Evolutionary conservation across 2,797 vertebrate genomes (phyloP), one percentile per base, ranked within the genome.

Genomic region (Dipus sagitta): DNA sequence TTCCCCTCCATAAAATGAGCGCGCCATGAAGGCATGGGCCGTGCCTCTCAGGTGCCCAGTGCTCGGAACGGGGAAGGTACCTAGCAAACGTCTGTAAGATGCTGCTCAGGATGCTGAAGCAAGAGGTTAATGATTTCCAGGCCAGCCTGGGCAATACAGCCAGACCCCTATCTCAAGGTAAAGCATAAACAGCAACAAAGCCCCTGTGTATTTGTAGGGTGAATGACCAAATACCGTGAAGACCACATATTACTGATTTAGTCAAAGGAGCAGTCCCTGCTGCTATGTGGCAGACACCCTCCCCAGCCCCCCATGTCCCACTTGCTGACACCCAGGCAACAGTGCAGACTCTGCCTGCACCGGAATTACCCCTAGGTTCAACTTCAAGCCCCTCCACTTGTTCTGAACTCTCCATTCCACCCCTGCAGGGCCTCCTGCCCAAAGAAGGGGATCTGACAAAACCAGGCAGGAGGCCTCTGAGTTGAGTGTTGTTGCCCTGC

Each of bases 111-210:
- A 78, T 24, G 32, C n/a, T 52, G 23, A 32, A 0, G n/a, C 42
- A 54, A 42, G 60, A 87, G n/a, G 74, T 68, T 34, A 77, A 68
- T 68, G 64, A 47, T 77, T 78, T 88, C 23, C 47, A 78, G 75
- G 75, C 67, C 75, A 60, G 62, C 62, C 42, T 70, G 64, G n/a
- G 12, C 32, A 28, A 11, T 4, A 26, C 9, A 60, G 23, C 62
- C 77, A 28, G 75, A 79, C 3, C 30, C 30, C n/a, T 34, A 23
- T 78, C 86, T 68, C 17, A 23, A 38, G n/a, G 34, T 1, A 2
- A 79, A 77, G 58, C 47, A 34, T 32, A 68, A 28, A 14, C 13
- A 42, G 34, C 14, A 58, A 38, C 34, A 30, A 77, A 47, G 17
- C 10, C 24, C n/a, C 8, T 38, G 12, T 24, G 32, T 32, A 60